Conservation (phyloP, 2,888 invertebrate genomes). For the Tinea semifulvella region DNA sequence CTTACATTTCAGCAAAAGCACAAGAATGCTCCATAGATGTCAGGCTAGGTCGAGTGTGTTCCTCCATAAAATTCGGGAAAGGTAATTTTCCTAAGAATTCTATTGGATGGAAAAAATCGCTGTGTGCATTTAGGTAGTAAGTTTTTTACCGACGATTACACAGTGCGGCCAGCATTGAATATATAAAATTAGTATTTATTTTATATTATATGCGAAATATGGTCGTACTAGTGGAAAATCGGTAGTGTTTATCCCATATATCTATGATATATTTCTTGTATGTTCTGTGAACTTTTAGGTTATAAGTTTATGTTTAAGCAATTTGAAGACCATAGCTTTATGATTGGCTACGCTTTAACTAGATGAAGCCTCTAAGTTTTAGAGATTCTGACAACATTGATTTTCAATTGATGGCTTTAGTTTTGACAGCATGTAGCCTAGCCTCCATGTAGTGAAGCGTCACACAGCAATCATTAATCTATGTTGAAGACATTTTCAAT, state of each 20-base stretch:
- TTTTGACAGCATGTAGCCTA: too few species aligned
- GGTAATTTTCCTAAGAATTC: conserved; percentile 65
- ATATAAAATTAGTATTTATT: conserved; percentile 12
- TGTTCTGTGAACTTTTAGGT: conserved; percentile 90
- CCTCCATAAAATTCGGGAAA: conserved; percentile 63
- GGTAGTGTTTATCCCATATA: conserved; percentile 94
- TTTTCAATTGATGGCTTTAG: too few species aligned
- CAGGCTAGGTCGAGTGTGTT: conserved; percentile 39
- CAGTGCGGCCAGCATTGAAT: conserved; percentile 26
- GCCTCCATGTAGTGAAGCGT: too few species aligned
- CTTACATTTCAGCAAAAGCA: too few species aligned
- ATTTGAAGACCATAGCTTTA: too few species aligned
- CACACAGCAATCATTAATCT: too few species aligned
- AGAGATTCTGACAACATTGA: too few species aligned
- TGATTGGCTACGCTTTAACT: too few species aligned
- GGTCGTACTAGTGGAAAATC: conserved; percentile 51
- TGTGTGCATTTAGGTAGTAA: conserved; percentile 42
- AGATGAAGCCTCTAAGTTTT: too few species aligned
- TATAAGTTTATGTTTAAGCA: conserved; percentile 1
- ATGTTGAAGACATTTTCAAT: neutral
- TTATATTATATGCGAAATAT: conserved; percentile 1
- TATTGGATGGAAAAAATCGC: conserved; percentile 49
- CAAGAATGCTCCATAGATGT: neutral
- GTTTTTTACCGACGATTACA: conserved; percentile 55
- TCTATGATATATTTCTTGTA: conserved; percentile 98